These are phyloP conservation scores for Danaus plexippus DNA, from an alignment of 1,140 invertebrate genomes.

Conservation along the genomic window DNA sequence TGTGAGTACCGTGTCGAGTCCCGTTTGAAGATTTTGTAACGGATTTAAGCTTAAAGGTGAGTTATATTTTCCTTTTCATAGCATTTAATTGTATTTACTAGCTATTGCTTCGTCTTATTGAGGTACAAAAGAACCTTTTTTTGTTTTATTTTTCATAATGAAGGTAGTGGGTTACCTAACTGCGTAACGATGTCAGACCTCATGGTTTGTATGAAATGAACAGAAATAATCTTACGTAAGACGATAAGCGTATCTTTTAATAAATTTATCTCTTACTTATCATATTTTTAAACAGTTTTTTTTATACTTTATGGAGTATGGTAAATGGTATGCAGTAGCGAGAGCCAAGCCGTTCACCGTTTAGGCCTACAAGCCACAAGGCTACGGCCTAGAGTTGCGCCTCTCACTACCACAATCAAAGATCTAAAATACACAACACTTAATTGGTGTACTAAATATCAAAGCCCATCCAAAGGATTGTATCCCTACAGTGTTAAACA, in stretches of 20 bases:
- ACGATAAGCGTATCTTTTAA: conserved; percentile 29
- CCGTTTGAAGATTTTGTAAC: conserved; percentile 44
- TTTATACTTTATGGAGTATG: too few relatives aligned
- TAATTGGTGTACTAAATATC: too few relatives aligned
- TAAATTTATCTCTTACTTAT: too few relatives aligned
- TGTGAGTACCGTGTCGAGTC: conserved; percentile 54
- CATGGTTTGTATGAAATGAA: too few relatives aligned
- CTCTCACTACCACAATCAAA: conserved; percentile 19
- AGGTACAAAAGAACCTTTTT: too few relatives aligned
- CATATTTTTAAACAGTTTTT: too few relatives aligned
- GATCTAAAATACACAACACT: conserved; percentile 2
- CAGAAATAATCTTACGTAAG: conserved; percentile 29
- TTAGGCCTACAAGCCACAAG: conserved; percentile 29
- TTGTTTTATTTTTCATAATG: too few relatives aligned
- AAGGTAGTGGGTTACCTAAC: conserved; percentile 27
- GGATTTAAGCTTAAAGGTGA: conserved; percentile 57
- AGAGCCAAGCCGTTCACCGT: conserved; percentile 11
- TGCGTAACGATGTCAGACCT: conserved; percentile 31
- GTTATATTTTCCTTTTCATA: conserved; percentile 16
- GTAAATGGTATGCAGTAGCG: too few relatives aligned
- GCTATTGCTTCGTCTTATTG: too few relatives aligned
- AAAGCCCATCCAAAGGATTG: too few relatives aligned
- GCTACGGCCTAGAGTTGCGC: conserved; percentile 15
- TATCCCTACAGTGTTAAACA: too few relatives aligned
- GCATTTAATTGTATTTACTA: too few relatives aligned